These are phyloP conservation scores for Equus przewalskii DNA, from an alignment of 2,113 vertebrate genomes.

Conservation along the genomic window DNA sequence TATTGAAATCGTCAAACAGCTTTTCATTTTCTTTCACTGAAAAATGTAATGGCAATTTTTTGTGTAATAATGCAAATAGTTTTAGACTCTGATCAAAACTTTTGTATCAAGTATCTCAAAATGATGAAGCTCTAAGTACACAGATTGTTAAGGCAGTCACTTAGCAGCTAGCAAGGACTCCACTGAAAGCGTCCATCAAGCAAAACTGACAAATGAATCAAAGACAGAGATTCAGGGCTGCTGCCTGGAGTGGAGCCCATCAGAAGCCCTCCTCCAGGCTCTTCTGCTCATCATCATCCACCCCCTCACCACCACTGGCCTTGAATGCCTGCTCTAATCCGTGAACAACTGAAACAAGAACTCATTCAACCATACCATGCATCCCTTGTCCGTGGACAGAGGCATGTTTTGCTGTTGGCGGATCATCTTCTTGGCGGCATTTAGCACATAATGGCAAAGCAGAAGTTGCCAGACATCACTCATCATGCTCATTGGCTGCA, in stretches of 20 bases:
- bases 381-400: no score
- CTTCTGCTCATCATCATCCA: not conserved
- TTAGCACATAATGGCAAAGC: not conserved
- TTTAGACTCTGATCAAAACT: not conserved
- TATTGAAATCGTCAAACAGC: not conserved
- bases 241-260: not conserved
- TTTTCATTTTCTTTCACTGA: slow-evolving; percentile 7
- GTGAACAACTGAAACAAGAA: not conserved
- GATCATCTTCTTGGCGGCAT: not conserved
- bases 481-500: not conserved
- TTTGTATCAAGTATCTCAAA: not conserved
- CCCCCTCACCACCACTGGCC: not conserved
- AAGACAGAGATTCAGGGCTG: not conserved
- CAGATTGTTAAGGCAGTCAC: not conserved
- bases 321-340: not conserved
- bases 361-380: not conserved
- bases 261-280: not conserved
- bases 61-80: not conserved
- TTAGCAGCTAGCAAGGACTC: not conserved
- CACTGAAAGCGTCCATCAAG: not conserved
- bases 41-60: not conserved
- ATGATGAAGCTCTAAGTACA: not conserved
- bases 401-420: not conserved
- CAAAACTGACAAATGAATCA: not conserved
- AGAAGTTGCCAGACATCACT: not conserved